These are phyloP conservation scores for Masticophis lateralis DNA, from an alignment of 2,797 vertebrate species.

Conservation along the genomic window DNA sequence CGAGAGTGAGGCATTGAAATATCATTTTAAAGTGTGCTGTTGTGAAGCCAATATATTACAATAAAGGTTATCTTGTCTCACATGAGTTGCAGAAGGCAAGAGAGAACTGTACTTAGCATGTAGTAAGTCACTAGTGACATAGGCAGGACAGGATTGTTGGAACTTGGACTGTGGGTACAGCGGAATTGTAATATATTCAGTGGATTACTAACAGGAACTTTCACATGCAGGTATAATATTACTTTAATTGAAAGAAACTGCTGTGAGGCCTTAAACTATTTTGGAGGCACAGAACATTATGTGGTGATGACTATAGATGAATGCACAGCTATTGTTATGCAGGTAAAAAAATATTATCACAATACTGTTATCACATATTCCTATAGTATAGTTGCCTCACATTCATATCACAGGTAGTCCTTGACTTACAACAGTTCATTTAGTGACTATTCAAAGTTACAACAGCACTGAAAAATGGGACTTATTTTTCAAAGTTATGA, in stretches of 20 bases:
- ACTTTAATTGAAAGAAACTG: slow-evolving; percentile 83
- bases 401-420: background rate
- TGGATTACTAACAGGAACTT: slow-evolving; percentile 25
- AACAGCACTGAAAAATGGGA: no score
- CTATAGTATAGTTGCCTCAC: background rate
- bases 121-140: background rate
- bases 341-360: slow-evolving; percentile 74
- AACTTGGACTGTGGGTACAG: background rate
- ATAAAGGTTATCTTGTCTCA: background rate
- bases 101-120: background rate
- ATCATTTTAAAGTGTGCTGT: background rate
- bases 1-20: background rate
- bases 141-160: background rate
- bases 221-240: slow-evolving; percentile 79
- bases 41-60: background rate
- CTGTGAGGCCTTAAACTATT: slow-evolving; percentile 76
- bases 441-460: no score
- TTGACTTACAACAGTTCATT: no score
- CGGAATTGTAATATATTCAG: background rate
- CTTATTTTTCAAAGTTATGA: no score
- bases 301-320: slow-evolving; percentile 87
- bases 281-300: slow-evolving; percentile 77
- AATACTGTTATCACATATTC: background rate
- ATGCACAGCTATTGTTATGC: slow-evolving; percentile 81
- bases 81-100: background rate